Base-by-base conservation (phyloP, 2,113 vertebrate genomes). In the Grammatotria lemairii region DNA sequence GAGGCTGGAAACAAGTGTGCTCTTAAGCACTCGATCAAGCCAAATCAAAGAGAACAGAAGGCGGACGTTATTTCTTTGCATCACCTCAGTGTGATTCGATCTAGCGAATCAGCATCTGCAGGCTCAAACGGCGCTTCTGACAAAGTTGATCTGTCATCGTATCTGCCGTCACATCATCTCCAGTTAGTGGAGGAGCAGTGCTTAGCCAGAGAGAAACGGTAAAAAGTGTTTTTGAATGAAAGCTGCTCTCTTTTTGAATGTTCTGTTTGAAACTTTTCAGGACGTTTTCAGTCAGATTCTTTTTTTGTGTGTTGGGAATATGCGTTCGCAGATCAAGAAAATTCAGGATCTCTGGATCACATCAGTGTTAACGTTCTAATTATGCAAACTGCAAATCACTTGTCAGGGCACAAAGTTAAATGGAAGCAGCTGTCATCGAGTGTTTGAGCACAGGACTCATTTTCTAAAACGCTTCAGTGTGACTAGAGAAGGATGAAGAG, bases 141-240 rank as follows among this genome's bases (percentile, higher is more conserved):
- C 79, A 26, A 92, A 89, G 65, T 89, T 89, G 89, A 91, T 88
- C 83, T 85, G 53, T 81, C 82, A 88, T 91, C 82, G 49, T 51
- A 26, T 87, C 89, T 82, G n/a, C 53, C 53, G 4, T 85, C 80
- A n/a, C 70, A 51, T 73, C 42, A 49, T 80, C 87, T 85, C 73
- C 88, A 60, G 60, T n/a, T 68, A 78, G 60, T 81, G 54, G 58
- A 80, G 65, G 58, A 38, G 58, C 53, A 5, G 31, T n/a, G 60
- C 47, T 38, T 47, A 33, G 38, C 35, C 16, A 21, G 38, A 87
- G 33, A 38, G 60, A 75, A 86, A 80, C 9, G n/a, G 58, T 82
- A 13, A 42, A 38, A 75, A 81, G 38, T 85, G 80, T 86, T 88
- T 80, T 65, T 75, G 21, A 5, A n/a, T 84, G 35, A 28, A 31